A percentile compares a stretch with the other conserved stretches of the same genome.
Conservation (phyloP, 1,140 invertebrate species). For the Olivierus martensii region DNA sequence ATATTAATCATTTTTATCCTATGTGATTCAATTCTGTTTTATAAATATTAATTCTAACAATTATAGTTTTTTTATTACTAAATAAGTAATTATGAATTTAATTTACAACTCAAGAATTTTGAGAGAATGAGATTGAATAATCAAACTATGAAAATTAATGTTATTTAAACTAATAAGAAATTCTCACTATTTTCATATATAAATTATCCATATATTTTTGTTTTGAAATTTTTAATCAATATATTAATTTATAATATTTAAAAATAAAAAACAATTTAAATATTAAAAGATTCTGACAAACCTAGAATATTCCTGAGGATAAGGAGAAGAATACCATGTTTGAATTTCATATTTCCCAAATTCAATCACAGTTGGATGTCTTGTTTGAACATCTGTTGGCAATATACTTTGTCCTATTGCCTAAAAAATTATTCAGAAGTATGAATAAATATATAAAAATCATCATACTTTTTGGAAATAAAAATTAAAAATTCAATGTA, state of each 20-base stretch:
- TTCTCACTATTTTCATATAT: neutral
- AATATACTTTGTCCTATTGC: neutral
- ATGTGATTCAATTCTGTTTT: too few species aligned
- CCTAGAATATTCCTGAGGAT: conserved; percentile 23
- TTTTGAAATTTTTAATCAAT: too few species aligned
- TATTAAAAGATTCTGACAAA: neutral
- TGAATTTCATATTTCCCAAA: conserved; percentile 22
- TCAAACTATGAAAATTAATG: neutral
- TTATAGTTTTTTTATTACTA: too few species aligned
- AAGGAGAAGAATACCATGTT: conserved; percentile 22
- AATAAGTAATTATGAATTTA: too few species aligned
- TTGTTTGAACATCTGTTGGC: neutral
- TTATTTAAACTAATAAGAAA: neutral
- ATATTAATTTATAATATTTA: too few species aligned
- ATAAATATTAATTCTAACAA: too few species aligned
- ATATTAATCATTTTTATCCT: too few species aligned
- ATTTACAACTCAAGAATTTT: too few species aligned
- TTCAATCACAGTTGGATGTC: conserved; percentile 16
- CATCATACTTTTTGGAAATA: neutral
- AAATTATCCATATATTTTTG: neutral
- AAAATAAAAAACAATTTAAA: neutral
- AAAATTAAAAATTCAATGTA: neutral
- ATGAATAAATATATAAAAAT: neutral
- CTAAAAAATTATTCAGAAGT: neutral
- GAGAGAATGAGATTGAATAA: too few species aligned